Evolutionary conservation across 2,113 vertebrate species (phyloP).

Genomic region (Glaucomys volans): DNA sequence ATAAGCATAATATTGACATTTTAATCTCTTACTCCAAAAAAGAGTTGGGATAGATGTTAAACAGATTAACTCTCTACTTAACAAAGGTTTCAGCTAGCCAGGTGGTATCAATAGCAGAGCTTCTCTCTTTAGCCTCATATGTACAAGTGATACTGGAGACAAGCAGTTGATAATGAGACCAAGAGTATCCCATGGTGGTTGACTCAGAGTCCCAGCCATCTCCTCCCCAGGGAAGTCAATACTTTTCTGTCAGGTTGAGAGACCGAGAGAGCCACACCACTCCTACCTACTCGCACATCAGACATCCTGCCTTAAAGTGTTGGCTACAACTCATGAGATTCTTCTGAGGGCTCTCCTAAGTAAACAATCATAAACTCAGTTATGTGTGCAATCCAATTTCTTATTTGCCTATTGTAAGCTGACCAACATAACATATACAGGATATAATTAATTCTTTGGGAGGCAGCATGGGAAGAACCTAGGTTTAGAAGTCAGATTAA

Average conservation of each 20-base stretch:
- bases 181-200: neutral
- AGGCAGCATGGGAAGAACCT: neutral
- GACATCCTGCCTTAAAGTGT: constrained; percentile 2
- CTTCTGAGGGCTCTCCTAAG: constrained; percentile 60
- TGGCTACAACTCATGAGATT: constrained; percentile 14
- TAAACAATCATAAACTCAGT: constrained; percentile 47
- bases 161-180: neutral
- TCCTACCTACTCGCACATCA: neutral
- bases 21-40: constrained; percentile 38
- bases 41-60: neutral
- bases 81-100: neutral
- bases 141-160: neutral
- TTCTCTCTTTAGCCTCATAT: constrained; percentile 11
- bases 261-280: neutral
- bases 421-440: neutral
- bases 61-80: constrained; percentile 29
- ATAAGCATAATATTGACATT: constrained; percentile 31
- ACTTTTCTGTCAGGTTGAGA: neutral
- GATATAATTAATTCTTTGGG: constrained; percentile 54
- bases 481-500: constrained; percentile 29
- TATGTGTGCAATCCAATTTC: neutral
- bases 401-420: constrained; percentile 59
- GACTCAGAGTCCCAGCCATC: neutral
- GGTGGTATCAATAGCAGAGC: neutral
- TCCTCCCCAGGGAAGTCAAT: neutral